Evolutionary conservation across 2,113 vertebrate species (phyloP), one percentile per base, ranked within the genome.

Genomic region (Mystacornis crossleyi): DNA sequence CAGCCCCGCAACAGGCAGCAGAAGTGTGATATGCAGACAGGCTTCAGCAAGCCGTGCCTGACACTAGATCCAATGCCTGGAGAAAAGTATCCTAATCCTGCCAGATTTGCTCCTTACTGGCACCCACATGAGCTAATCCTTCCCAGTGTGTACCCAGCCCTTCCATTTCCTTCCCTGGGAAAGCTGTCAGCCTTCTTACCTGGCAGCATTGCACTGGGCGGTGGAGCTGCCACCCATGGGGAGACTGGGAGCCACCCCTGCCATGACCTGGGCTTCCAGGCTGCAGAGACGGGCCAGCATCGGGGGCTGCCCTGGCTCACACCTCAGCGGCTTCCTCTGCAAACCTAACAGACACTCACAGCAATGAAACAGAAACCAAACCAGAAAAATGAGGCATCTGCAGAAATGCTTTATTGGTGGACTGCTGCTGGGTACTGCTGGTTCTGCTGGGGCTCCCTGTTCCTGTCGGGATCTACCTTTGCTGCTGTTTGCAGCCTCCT

Each of bases 281-380:
- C 70, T 94, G 48, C 78, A 55, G 4, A 3, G n/a, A 36, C 18
- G 40, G 61, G 61, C 79, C 43, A 47, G 62, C 67, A 25, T 5
- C 0, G 0, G 31, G 51, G 28, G 25, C 67, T 88, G 58, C 74
- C 40, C 74, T 34, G 57, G 45, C 72, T 94, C 40, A 47, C 57
- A 85, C 54, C 54, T 82, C 8, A 2, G 62, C 2, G 0, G 28
- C 71, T 80, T 85, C 67, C 67, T 73, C 66, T 88, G 80, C 82
- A 89, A 86, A 83, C 60, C 64, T 10, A 70, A 29, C 45, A 83
- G 82, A 28, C 0, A 0, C 67, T 80, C 17, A 1, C 42, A 45
- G 60, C 81, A 78, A 81, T 83, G 72, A 95, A 95, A 95, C 26
- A 64, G 84, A 92, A 94, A 93, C 58, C 55, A 80, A 80, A 77